Conservation (phyloP, 2,888 invertebrate genomes). For the Tetheella fluctuosa region DNA sequence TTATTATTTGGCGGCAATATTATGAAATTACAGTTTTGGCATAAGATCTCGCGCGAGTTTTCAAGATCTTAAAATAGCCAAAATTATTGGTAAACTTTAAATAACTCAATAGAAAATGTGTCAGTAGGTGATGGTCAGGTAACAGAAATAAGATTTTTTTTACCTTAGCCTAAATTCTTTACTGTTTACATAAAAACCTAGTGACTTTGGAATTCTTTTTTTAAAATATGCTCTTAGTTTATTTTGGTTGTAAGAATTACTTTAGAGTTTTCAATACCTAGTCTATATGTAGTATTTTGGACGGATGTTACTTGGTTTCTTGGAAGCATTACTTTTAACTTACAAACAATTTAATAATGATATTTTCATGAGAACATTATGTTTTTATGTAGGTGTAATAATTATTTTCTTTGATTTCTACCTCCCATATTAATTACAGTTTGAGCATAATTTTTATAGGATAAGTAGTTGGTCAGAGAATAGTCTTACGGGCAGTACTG, state of each 20-base stretch:
- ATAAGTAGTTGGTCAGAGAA: too few relatives aligned
- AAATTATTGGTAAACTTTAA: conserved; percentile 57
- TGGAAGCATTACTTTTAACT: too few relatives aligned
- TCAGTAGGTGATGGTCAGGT: conserved; percentile 80
- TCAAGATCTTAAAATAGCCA: conserved; percentile 66
- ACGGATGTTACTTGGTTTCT: too few relatives aligned
- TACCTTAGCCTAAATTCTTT: conserved; percentile 72
- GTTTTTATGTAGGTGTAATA: too few relatives aligned
- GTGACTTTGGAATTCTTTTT: conserved; percentile 34
- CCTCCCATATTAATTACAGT: too few relatives aligned
- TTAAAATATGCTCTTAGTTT: conserved; percentile 40
- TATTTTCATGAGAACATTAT: too few relatives aligned
- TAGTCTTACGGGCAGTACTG: too few relatives aligned
- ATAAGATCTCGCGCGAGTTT: conserved; percentile 43
- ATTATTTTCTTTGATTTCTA: too few relatives aligned
- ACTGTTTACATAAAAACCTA: conserved; percentile 29
- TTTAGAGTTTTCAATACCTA: not conserved
- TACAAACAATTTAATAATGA: too few relatives aligned
- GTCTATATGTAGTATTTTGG: too few relatives aligned
- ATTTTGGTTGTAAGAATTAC: not conserved
- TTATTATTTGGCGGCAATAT: conserved; percentile 48
- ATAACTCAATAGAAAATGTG: conserved; percentile 65
- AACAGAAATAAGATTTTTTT: conserved; percentile 60
- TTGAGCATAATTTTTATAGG: too few relatives aligned
- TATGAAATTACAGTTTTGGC: conserved; percentile 35